Conservation (phyloP, 2,888 invertebrate species). For the Tetranychus piercei region DNA sequence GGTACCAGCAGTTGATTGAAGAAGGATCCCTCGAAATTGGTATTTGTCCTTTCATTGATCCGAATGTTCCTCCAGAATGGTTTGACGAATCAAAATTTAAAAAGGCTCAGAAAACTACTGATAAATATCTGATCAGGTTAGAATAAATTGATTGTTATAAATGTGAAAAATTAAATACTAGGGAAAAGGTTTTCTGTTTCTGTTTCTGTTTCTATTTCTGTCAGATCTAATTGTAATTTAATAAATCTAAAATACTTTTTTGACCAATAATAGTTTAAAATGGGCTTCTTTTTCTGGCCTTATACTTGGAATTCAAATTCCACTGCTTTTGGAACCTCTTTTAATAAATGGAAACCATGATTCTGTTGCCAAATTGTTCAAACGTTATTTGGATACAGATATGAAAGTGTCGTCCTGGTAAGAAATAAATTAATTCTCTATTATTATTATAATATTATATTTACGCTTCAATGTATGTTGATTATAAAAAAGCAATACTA, state of each 20-base stretch:
- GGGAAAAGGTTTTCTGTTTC: no score
- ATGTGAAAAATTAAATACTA: no score
- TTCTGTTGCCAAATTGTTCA: constrained; percentile 46
- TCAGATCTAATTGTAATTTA: no score
- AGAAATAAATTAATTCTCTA: neutral
- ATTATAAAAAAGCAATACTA: neutral
- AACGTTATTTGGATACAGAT: constrained; percentile 56
- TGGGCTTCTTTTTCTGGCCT: constrained; percentile 19
- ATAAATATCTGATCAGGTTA: constrained; percentile 1
- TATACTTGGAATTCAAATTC: constrained; percentile 14
- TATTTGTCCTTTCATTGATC: neutral
- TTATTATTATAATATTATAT: no score
- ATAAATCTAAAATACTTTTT: no score
- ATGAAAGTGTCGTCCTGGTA: constrained; percentile 46
- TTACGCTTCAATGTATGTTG: no score
- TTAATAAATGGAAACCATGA: constrained; percentile 51
- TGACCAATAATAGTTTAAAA: constrained; percentile 25
- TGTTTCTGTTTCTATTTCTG: no score
- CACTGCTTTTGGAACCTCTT: constrained; percentile 37
- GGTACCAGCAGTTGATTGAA: neutral
- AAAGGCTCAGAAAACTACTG: neutral
- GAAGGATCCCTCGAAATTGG: neutral
- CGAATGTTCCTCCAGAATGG: neutral
- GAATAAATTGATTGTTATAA: neutral
- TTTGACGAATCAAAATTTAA: neutral